These are phyloP conservation scores for Automeris io DNA, from an alignment of 2,888 invertebrate species.

Conservation along the genomic window DNA sequence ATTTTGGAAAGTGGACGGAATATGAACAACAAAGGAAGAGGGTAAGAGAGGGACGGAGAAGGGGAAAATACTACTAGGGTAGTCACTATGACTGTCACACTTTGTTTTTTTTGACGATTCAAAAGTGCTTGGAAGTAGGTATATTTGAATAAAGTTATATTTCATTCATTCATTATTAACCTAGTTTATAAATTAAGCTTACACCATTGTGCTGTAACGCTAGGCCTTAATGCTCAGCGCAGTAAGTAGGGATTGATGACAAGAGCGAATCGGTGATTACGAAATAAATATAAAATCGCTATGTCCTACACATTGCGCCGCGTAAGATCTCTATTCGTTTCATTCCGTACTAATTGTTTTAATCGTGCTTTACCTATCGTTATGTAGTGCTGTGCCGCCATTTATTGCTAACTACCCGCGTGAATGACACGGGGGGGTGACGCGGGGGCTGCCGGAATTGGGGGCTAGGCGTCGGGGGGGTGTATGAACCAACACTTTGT, in stretches of 20 bases:
- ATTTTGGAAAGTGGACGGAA: no score
- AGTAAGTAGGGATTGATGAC: background rate
- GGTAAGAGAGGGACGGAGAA: no score
- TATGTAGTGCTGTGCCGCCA: conserved; percentile 9
- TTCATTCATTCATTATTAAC: no score
- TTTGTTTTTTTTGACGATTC: no score
- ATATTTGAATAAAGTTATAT: no score
- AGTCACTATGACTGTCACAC: no score
- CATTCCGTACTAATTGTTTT: conserved; percentile 65
- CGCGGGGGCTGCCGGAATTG: conserved; percentile 17
- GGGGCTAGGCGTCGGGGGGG: conserved; percentile 29
- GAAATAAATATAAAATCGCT: conserved; percentile 7
- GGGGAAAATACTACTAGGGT: no score
- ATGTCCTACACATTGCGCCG: conserved; percentile 17
- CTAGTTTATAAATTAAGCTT: no score
- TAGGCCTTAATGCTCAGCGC: no score
- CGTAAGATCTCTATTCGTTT: conserved; percentile 32
- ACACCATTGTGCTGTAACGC: no score
- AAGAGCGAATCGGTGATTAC: background rate
- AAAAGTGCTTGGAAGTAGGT: no score
- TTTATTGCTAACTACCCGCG: conserved; percentile 5
- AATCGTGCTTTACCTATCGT: conserved; percentile 43
- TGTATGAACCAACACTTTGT: conserved; percentile 15
- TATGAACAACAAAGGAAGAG: no score
- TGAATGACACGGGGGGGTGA: conserved; percentile 8